phyloP scores from a whole-genome alignment of 1,140 invertebrate species.

The Fopius arisanus region DNA sequence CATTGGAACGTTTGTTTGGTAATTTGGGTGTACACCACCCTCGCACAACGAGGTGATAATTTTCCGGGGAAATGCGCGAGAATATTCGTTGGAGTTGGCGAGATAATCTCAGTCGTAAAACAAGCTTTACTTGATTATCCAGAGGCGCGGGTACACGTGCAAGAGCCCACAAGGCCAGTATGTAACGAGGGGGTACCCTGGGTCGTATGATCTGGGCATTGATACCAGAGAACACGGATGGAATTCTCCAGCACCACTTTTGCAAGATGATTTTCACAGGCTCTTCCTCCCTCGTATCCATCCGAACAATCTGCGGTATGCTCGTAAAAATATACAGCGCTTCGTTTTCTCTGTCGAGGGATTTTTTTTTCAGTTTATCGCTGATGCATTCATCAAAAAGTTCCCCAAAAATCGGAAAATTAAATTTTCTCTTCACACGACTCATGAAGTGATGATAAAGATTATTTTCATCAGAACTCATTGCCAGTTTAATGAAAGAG shows the following conservation, averaged over 20 bases:
- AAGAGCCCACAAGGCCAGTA: neutral
- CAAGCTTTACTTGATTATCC: neutral
- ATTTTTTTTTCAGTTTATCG: too few species aligned
- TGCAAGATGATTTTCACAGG: too few species aligned
- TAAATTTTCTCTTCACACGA: neutral
- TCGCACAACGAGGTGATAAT: neutral
- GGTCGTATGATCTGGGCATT: neutral
- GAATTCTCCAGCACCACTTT: too few species aligned
- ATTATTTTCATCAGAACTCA: neutral
- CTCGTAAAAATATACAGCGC: too few species aligned
- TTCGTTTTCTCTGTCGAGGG: too few species aligned
- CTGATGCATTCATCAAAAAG: too few species aligned
- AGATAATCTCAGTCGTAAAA: conserved; percentile 2
- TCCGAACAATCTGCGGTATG: too few species aligned
- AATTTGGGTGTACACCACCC: neutral
- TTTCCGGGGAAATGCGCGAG: too few species aligned
- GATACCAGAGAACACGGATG: too few species aligned
- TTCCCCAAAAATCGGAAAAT: too few species aligned
- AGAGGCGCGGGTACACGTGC: neutral
- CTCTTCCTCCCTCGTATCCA: too few species aligned
- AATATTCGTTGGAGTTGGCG: too few species aligned
- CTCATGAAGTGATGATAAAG: neutral
- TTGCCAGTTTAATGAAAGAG: neutral
- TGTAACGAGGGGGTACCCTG: neutral
- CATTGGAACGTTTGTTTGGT: neutral